Evolutionary conservation across 2,888 invertebrate genomes (phyloP), one percentile per base, ranked within the genome.

Genomic region (Vannuccia rotundouncinata): DNA sequence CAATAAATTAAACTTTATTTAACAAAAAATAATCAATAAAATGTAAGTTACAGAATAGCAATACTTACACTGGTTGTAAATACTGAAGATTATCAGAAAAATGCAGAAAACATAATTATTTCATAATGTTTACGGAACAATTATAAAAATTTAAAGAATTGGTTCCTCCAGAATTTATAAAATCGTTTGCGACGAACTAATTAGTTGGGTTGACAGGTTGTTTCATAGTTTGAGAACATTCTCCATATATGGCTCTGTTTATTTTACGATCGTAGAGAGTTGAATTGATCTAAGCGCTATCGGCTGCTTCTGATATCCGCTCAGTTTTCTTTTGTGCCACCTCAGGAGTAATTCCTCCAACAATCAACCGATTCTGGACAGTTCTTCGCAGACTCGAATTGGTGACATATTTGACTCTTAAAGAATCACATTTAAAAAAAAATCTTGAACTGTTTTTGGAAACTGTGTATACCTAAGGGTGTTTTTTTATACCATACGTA

Each of bases 341-440:
- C 66, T 66, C 10, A 5, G 66, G 25, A 66, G 66, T 66, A 66
- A 66, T 66, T 66, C 66, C 66, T 66, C 5, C 66, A 66, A 66
- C 66, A 66, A 66, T 66, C 66, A 66, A 66, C 25, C 10, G 66
- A 66, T n/a, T 66, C 66, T 45, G 5, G 45, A 45, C 45, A 45
- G 45, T 45, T 45, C 45, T 66, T 66, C 25, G 66, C 66, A 66
- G 66, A 27, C 25, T 66, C 66, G 66, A 66, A 66, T 66, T 66
- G 66, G 17, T 66, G 66, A 66, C 66, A 66, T 22, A 66, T 66
- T 66, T 66, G 66, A 17, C 25, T 66, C 25, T 13, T 66, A 66
- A 22, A 66, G 10, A 66, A 13, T 66, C n/a, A 17, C 25, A 22
- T 22, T 13, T 66, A 66, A 22, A 66, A 2, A 66, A 13, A 22